phyloP scores from a whole-genome alignment of 2,888 invertebrate genomes.

The Drosophila prostipennis region DNA sequence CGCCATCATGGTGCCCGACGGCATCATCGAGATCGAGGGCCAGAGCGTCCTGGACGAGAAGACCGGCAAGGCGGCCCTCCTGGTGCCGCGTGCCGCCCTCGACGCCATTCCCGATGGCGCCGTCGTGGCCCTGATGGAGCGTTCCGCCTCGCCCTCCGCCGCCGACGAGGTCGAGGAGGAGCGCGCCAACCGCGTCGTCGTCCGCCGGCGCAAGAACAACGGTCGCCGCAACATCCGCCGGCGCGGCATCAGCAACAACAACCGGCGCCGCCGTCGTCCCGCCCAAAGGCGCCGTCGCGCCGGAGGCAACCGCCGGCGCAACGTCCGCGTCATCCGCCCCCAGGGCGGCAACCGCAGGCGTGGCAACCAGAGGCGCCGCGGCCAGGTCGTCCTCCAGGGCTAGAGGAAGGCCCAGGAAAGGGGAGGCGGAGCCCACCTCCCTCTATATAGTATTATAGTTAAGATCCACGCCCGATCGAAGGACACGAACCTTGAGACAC shows the following conservation, averaged over 20 bases:
- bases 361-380: slow-evolving; percentile 59
- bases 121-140: slow-evolving; percentile 79
- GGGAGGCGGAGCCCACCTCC: slow-evolving; percentile 30
- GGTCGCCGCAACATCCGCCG: slow-evolving; percentile 62
- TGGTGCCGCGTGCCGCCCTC: slow-evolving; percentile 77
- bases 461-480: slow-evolving; percentile 41
- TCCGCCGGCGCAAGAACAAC: slow-evolving; percentile 71
- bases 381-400: slow-evolving; percentile 53
- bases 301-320: slow-evolving; percentile 54
- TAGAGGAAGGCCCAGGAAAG: too few relatives aligned
- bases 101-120: slow-evolving; percentile 81
- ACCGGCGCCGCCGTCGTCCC: slow-evolving; percentile 54
- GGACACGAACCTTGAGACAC: slow-evolving; percentile 29
- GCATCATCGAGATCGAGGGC: slow-evolving; percentile 79
- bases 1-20: slow-evolving; percentile 80
- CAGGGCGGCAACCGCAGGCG: slow-evolving; percentile 55
- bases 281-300: slow-evolving; percentile 51
- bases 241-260: slow-evolving; percentile 37
- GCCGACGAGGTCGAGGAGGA: slow-evolving; percentile 60
- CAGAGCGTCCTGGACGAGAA: slow-evolving; percentile 79
- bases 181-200: slow-evolving; percentile 78
- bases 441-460: slow-evolving; percentile 75
- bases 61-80: slow-evolving; percentile 76
- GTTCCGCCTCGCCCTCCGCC: slow-evolving; percentile 36
- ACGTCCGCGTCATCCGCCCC: slow-evolving; percentile 57